Base-by-base conservation (phyloP, 1,140 invertebrate species). In the Anastrepha obliqua region DNA sequence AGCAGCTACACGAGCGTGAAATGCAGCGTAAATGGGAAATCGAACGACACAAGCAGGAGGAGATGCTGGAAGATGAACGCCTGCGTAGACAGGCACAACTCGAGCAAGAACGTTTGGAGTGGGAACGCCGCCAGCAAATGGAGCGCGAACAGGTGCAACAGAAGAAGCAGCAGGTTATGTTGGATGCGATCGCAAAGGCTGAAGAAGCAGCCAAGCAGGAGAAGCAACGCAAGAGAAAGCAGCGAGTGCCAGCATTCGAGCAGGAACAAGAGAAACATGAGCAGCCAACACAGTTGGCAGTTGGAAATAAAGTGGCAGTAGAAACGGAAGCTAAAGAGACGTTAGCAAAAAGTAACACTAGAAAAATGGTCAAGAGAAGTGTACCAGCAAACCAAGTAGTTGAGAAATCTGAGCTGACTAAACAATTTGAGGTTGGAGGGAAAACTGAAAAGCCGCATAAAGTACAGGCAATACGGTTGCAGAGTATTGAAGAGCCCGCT, bases 1-100 rank as follows among this genome's bases (percentile, higher is more conserved):
- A 95, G 89, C 96, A 96, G 89, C 91, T 96, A 4, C 95, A 96
- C 88, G 96, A 96, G 90, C 93, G 95, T 17, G 95, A 96, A 88
- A 90, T 93, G 62, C 93, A 94, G 58, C 93, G 94, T 2, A 94
- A 94, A 78, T 95, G 95, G 90, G 96, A 96, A 88, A 93, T 94
- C 64, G 95, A 95, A 85, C 93, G 92, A 42, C 92, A 93, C n/a
- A 89, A 94, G 11, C 91, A 92, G 87, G 95, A 96, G 89, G 95
- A 96, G 90, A 92, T 91, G 60, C 91, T 94, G 87, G 95, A 96
- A 89, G 96, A 96, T 86, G 93, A 95, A 74, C 93, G 95, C 44
- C 93, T 96, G 2, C 92, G 93, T 44, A 92, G 94, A 11, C 94
- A 96, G 87, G 94, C 94, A 60, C 94, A 96, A 88, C 90, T 94